Conservation (phyloP, 2,797 vertebrate species). For the Manis pentadactyla region DNA sequence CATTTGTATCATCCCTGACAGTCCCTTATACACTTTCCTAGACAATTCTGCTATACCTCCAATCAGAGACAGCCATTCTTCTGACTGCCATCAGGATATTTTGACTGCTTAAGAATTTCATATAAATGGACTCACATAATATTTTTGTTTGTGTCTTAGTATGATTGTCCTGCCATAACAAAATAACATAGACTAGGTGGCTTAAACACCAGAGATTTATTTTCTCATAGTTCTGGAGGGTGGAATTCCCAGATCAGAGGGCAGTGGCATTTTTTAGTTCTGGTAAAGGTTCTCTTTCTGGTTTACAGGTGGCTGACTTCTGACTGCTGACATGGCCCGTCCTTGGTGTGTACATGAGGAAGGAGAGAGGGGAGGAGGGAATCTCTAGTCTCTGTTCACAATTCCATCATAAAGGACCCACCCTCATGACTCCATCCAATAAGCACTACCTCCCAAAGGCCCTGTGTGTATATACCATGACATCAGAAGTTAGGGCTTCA, state of each 20-base stretch:
- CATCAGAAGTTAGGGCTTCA: not conserved
- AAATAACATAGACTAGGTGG: not conserved
- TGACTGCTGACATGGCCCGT: not conserved
- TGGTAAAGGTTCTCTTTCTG: not conserved
- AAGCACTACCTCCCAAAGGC: not conserved
- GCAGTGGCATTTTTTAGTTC: not conserved
- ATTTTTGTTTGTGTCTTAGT: not conserved
- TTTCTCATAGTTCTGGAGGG: not conserved
- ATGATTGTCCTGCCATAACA: not conserved
- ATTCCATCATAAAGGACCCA: not conserved
- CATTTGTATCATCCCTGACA: not conserved
- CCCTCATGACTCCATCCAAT: not conserved
- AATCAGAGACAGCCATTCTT: not conserved
- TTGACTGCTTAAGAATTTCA: not conserved
- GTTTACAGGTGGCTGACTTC: not conserved
- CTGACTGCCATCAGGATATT: not conserved
- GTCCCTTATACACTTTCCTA: not conserved
- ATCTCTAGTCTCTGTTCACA: not conserved
- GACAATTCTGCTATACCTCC: not conserved
- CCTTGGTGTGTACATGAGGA: not conserved
- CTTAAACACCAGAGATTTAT: not conserved
- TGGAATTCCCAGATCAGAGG: not conserved
- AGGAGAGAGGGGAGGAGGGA: not conserved
- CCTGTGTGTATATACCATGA: not conserved
- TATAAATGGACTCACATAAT: not conserved